Evolutionary conservation across 1,140 invertebrate species (phyloP).

Genomic region (Anastrepha obliqua): DNA sequence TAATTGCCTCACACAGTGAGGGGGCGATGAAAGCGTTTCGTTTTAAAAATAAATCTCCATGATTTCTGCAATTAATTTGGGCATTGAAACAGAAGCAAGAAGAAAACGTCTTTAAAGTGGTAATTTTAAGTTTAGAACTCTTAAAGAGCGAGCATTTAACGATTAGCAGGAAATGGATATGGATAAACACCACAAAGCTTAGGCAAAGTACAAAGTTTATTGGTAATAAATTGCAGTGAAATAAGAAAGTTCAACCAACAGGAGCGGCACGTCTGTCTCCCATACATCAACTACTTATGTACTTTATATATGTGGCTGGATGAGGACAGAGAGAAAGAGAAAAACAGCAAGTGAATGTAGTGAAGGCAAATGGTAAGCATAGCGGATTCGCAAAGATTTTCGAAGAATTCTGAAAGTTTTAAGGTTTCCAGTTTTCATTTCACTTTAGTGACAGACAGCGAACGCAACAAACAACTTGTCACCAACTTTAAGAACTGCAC

Average conservation of each 20-base stretch:
- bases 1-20: not conserved
- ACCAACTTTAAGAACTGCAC: constrained; percentile 19
- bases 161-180: not conserved
- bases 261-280: not conserved
- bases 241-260: not conserved
- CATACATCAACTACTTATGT: not conserved
- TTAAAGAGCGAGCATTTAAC: not conserved
- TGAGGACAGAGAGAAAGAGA: not conserved
- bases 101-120: not conserved
- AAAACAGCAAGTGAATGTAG: not conserved
- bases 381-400: not conserved
- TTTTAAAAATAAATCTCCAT: not conserved
- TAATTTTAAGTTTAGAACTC: not conserved
- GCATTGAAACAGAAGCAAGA: not conserved
- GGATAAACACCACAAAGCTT: not conserved
- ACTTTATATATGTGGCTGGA: too few relatives aligned
- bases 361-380: too few relatives aligned
- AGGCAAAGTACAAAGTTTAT: not conserved
- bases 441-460: not conserved
- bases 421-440: not conserved
- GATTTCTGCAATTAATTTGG: not conserved
- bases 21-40: not conserved
- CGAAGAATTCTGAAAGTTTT: not conserved
- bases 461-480: constrained; percentile 18
- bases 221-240: not conserved